Evolutionary conservation across 1,140 invertebrate species (phyloP).

Genomic region (Phortica variegata): DNA sequence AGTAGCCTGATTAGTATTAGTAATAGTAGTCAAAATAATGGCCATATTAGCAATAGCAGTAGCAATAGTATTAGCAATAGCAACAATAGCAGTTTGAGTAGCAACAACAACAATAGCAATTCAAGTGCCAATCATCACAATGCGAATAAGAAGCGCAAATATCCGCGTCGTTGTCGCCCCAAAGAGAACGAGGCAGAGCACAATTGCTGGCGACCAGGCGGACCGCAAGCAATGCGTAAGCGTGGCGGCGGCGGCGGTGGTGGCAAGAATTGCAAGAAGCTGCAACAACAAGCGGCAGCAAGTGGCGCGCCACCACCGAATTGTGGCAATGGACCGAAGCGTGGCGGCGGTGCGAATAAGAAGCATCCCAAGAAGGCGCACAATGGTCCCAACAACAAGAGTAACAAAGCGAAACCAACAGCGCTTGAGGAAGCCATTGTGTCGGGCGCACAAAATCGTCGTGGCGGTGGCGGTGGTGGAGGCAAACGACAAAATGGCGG

Average conservation of each 20-base stretch:
- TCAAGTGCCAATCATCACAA: constrained; percentile 5
- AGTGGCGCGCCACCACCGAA: constrained; percentile 27
- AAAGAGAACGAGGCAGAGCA: constrained; percentile 40
- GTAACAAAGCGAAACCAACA: constrained; percentile 2
- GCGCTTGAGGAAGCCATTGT: neutral
- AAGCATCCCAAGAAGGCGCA: constrained; percentile 1
- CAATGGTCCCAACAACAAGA: constrained; percentile 19
- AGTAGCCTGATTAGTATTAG: constrained; percentile 9
- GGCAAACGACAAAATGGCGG: constrained; percentile 12
- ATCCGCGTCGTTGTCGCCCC: constrained; percentile 32
- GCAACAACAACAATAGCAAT: constrained; percentile 10
- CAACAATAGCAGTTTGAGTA: constrained; percentile 26
- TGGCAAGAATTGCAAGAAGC: constrained; percentile 30
- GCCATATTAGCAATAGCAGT: constrained; percentile 41
- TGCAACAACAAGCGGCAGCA: constrained; percentile 21
- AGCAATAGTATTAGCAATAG: constrained; percentile 23
- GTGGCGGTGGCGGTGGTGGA: neutral
- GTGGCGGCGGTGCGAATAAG: neutral
- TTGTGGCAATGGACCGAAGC: constrained; percentile 24
- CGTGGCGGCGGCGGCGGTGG: constrained; percentile 7
- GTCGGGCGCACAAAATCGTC: constrained; percentile 18
- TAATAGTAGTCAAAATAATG: constrained; percentile 50
- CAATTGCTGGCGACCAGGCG: constrained; percentile 35
- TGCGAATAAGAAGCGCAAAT: constrained; percentile 27
- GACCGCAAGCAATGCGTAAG: constrained; percentile 26